A percentile compares a stretch with the other conserved stretches of the same genome.
Conservation (phyloP, 2,888 invertebrate species). For the Carterocephalus palaemon region DNA sequence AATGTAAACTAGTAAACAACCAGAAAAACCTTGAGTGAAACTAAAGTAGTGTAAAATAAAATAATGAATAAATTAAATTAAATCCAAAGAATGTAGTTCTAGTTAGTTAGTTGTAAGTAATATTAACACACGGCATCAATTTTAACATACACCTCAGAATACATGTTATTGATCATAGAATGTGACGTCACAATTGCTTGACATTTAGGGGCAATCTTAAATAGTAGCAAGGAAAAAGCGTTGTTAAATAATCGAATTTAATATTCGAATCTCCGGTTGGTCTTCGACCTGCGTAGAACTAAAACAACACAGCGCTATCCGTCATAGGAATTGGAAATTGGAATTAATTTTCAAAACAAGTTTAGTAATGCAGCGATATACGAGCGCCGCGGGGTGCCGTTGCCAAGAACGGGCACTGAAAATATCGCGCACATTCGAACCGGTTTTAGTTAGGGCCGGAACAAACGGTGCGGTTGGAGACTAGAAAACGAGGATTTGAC, state of each 20-base stretch:
- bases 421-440: slow-evolving; percentile 30
- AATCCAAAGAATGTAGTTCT: too few relatives aligned
- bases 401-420: slow-evolving; percentile 30
- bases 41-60: too few relatives aligned
- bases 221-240: too few relatives aligned
- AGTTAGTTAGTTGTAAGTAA: too few relatives aligned
- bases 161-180: slow-evolving; percentile 25
- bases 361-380: slow-evolving; percentile 16
- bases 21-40: too few relatives aligned
- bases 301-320: slow-evolving; percentile 17
- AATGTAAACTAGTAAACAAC: too few relatives aligned
- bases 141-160: slow-evolving; percentile 31
- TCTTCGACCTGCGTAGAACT: slow-evolving; percentile 6
- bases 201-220: too few relatives aligned
- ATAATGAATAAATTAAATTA: too few relatives aligned
- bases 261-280: slow-evolving; percentile 10
- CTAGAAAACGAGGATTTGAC: not conserved
- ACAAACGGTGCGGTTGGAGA: slow-evolving; percentile 7
- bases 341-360: slow-evolving; percentile 23
- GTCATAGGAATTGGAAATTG: slow-evolving; percentile 18
- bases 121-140: too few relatives aligned
- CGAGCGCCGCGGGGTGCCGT: slow-evolving; percentile 14
- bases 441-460: slow-evolving; percentile 19
- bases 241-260: too few relatives aligned
- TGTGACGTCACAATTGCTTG: slow-evolving; percentile 22